These are phyloP conservation scores for Hyposoter dolosus DNA, from an alignment of 2,888 invertebrate genomes.

Conservation along the genomic window DNA sequence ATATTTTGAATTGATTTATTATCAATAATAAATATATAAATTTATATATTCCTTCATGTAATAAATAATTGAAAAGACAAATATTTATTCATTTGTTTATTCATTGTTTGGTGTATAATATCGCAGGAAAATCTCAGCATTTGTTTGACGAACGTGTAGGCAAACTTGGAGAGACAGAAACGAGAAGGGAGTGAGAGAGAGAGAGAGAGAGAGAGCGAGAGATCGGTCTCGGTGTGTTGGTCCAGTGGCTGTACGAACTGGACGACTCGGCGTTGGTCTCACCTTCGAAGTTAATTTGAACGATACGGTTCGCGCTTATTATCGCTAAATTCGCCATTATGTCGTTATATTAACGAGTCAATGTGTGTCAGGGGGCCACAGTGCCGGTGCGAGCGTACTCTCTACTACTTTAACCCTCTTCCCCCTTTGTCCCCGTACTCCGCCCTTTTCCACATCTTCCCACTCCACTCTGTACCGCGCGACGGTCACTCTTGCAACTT, in stretches of 20 bases:
- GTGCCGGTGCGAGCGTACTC: slow-evolving; percentile 60
- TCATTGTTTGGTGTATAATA: neutral
- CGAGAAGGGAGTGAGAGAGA: too few species aligned
- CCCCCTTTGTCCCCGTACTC: slow-evolving; percentile 27
- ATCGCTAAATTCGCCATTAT: slow-evolving; percentile 85
- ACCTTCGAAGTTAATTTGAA: slow-evolving; percentile 85
- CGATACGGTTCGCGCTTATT: slow-evolving; percentile 84
- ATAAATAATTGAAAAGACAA: too few species aligned
- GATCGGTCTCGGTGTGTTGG: slow-evolving; percentile 4
- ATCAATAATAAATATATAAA: too few species aligned
- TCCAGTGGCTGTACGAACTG: slow-evolving; percentile 9
- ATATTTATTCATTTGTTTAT: neutral
- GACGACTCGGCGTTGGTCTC: slow-evolving; percentile 77
- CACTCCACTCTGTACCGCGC: neutral
- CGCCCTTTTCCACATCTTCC: neutral
- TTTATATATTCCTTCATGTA: too few species aligned
- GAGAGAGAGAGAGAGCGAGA: neutral
- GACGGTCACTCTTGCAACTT: slow-evolving; percentile 27
- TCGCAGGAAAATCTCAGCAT: slow-evolving; percentile 23
- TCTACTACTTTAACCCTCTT: slow-evolving; percentile 58
- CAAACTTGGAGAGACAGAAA: neutral
- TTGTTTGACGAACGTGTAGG: slow-evolving; percentile 6
- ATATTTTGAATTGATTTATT: too few species aligned
- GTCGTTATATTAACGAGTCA: slow-evolving; percentile 85
- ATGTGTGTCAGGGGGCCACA: slow-evolving; percentile 84